Percentiles rank a stretch among this genome's conserved stretches.
Evolutionary conservation across 2,888 invertebrate species (phyloP).

Genomic region (Scaptomyza parva): DNA sequence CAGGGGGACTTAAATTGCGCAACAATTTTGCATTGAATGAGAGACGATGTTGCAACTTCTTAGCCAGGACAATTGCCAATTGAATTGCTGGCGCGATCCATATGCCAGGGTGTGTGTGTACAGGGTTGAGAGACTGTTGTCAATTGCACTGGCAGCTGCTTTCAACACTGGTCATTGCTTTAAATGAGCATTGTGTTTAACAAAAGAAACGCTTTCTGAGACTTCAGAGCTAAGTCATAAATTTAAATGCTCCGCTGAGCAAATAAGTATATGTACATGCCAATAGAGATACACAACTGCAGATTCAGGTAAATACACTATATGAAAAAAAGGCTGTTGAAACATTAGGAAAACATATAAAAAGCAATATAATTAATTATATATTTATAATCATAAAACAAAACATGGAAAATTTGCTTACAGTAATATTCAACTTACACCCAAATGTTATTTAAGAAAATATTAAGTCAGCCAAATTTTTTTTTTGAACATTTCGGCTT

Average conservation of each 20-base stretch:
- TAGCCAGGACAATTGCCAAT: slow-evolving; percentile 43
- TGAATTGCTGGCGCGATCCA: slow-evolving; percentile 51
- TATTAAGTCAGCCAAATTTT: too few species aligned
- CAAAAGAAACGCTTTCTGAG: slow-evolving; percentile 41
- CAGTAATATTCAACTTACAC: too few species aligned
- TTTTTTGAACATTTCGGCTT: too few species aligned
- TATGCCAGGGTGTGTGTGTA: neutral
- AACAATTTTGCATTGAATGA: slow-evolving; percentile 52
- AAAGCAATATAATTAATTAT: neutral
- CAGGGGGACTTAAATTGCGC: slow-evolving; percentile 45
- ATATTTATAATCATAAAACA: too few species aligned
- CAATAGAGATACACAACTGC: slow-evolving; percentile 6
- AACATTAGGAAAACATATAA: neutral
- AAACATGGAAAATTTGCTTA: too few species aligned
- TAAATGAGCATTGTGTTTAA: slow-evolving; percentile 38
- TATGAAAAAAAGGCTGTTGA: neutral
- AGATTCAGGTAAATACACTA: slow-evolving; percentile 21
- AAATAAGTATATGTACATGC: slow-evolving; percentile 16
- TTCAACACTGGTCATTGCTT: slow-evolving; percentile 37
- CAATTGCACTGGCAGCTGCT: slow-evolving; percentile 40
- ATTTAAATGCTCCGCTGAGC: slow-evolving; percentile 45
- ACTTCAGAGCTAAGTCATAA: slow-evolving; percentile 36
- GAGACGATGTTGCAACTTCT: slow-evolving; percentile 29
- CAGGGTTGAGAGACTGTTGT: slow-evolving; percentile 27
- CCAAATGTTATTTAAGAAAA: too few species aligned